Conservation (phyloP, 2,113 vertebrate genomes). For the Etheostoma spectabile region DNA sequence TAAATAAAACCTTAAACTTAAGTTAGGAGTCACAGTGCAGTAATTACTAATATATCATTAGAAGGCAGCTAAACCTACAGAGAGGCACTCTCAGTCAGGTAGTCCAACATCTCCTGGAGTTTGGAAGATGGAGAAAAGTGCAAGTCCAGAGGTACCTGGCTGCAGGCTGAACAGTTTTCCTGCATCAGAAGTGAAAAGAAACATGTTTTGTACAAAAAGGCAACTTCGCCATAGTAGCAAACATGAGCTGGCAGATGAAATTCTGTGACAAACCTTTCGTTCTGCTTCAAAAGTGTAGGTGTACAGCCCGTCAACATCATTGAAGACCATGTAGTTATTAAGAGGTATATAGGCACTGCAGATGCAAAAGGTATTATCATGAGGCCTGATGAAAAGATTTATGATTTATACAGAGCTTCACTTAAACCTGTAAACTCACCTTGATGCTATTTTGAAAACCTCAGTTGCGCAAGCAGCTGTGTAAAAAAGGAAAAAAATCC, state of each 20-base stretch:
- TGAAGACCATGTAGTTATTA: constrained; percentile 97
- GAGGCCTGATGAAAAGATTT: not conserved
- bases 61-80: constrained; percentile 85
- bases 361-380: constrained; percentile 20
- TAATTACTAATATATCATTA: not conserved
- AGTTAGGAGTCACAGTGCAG: not conserved
- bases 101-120: constrained; percentile 93
- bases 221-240: not conserved
- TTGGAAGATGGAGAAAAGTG: constrained; percentile 92
- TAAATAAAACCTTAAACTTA: not conserved
- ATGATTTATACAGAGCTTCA: not conserved
- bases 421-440: constrained; percentile 79
- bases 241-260: not conserved
- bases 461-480: constrained; percentile 93
- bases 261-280: constrained; percentile 86
- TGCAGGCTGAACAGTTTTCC: constrained; percentile 82
- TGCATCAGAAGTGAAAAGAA: constrained; percentile 32
- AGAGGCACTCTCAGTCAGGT: constrained; percentile 90
- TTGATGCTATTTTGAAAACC: constrained; percentile 96
- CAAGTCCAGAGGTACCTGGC: constrained; percentile 91
- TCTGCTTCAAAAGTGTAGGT: constrained; percentile 96
- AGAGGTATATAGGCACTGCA: constrained; percentile 92
- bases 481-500: constrained; percentile 27
- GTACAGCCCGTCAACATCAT: constrained; percentile 94
- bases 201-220: not conserved